Evolutionary conservation across 2,113 vertebrate species (phyloP).

Genomic region (Halcyon malimbica): DNA sequence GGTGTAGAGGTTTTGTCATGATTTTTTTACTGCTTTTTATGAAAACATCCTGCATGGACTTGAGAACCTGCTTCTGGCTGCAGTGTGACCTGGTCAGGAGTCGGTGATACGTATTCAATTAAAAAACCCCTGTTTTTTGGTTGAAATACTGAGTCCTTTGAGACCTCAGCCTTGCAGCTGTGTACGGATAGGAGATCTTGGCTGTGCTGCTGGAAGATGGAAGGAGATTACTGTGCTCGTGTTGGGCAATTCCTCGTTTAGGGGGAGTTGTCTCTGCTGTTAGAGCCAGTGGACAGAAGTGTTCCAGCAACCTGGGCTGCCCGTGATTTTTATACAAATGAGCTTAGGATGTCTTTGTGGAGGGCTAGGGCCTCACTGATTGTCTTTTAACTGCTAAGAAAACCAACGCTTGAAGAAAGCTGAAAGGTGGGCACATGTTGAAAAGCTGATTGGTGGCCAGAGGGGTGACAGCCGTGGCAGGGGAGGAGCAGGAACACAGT

Average conservation of each 20-base stretch:
- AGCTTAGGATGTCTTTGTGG: background rate
- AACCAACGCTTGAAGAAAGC: background rate
- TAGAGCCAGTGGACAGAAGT: background rate
- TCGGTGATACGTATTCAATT: background rate
- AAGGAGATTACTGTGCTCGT: background rate
- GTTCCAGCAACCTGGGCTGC: background rate
- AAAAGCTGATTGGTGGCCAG: background rate
- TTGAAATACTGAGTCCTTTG: background rate
- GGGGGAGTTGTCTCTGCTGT: background rate
- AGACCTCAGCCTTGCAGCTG: background rate
- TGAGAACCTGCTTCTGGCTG: background rate
- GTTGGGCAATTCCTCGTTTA: background rate
- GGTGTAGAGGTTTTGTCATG: accelerated
- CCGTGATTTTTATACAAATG: background rate
- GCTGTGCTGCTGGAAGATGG: background rate
- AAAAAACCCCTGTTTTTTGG: background rate
- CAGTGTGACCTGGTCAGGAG: background rate
- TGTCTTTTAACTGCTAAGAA: background rate
- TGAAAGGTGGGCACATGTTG: background rate
- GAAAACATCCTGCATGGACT: background rate
- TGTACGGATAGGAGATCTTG: background rate
- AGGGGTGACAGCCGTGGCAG: background rate
- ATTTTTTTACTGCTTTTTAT: background rate
- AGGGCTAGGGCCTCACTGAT: background rate
- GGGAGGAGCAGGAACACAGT: background rate